Evolutionary conservation across 2,113 vertebrate genomes (phyloP), one percentile per base, ranked within the genome.

Genomic region (Phaethornis superciliosus): DNA sequence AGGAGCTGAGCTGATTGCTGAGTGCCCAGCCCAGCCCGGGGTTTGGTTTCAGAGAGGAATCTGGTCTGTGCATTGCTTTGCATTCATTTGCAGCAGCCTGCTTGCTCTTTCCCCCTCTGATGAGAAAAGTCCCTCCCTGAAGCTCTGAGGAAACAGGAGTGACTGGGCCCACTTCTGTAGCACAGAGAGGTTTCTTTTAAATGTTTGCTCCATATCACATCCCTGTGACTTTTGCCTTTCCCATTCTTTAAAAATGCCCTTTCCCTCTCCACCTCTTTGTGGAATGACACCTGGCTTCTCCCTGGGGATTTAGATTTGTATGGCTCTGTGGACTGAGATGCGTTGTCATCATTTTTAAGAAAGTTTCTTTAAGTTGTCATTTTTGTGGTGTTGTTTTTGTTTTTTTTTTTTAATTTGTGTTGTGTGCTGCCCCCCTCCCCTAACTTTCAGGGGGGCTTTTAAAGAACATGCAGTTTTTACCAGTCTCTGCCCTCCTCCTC

Each of bases 1-100:
- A 95, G 93, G 95, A 96, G 89, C 10, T 93, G 95, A 15, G 68
- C 30, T 63, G 56, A 77, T 88, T 95, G 92, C 93, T 95, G 54
- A 89, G 87, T 35, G 64, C 9, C 37, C 40, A 55, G 30, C 69
- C 84, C 74, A 81, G 89, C 77, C 88, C 10, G 24, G 85, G 72
- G 20, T 40, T 49, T 12, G 46, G 55, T 68, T 87, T 78, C 28
- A 0, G 42, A 70, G 85, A 82, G 90, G 88, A 64, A 80, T 89
- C 62, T 7, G 7, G 40, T 68, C 84, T 54, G 1, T 47, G 90
- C 59, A 3, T 70, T 1, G 16, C 84, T 81, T 47, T 63, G 89
- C 46, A 7, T 74, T 86, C 1, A 0, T 62, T 71, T 17, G 76
- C 79, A 32, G 15, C 62, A 71, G 68, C 0, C 15, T 33, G 44